Evolutionary conservation across 2,888 invertebrate species (phyloP).

Genomic region (Drosophila acutilabella): DNA sequence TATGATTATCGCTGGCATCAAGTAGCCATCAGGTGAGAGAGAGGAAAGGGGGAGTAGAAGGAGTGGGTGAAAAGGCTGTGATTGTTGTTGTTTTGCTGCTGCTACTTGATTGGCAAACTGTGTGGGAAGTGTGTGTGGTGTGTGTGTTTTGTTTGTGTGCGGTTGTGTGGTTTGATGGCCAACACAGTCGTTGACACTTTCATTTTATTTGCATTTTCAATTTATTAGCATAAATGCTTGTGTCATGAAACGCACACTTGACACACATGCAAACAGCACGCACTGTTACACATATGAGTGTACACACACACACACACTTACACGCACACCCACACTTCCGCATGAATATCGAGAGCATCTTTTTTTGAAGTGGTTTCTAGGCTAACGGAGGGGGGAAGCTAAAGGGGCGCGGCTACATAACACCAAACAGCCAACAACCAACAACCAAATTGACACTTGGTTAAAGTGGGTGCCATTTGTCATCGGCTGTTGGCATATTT

Average conservation of each 20-base stretch:
- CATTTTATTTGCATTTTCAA: slow-evolving; percentile 79
- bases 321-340: slow-evolving; percentile 30
- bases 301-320: slow-evolving; percentile 32
- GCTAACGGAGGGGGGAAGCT: background rate
- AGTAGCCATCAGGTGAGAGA: slow-evolving; percentile 84
- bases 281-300: slow-evolving; percentile 39
- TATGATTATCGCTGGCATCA: slow-evolving; percentile 85
- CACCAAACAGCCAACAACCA: slow-evolving; percentile 45
- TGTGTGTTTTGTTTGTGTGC: slow-evolving; percentile 43
- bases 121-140: slow-evolving; percentile 21
- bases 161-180: slow-evolving; percentile 58
- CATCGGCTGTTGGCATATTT: slow-evolving; percentile 67
- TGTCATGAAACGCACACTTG: slow-evolving; percentile 69
- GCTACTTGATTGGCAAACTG: slow-evolving; percentile 56
- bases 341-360: slow-evolving; percentile 54
- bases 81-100: slow-evolving; percentile 16
- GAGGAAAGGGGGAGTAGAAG: slow-evolving; percentile 35
- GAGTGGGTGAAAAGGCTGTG: slow-evolving; percentile 6
- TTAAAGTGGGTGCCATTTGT: slow-evolving; percentile 74
- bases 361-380: background rate
- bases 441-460: slow-evolving; percentile 74
- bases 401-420: slow-evolving; percentile 14
- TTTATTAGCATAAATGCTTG: slow-evolving; percentile 77
- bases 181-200: slow-evolving; percentile 63
- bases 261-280: slow-evolving; percentile 69